Evolutionary conservation across 1,140 invertebrate genomes (phyloP).

Genomic region (Manduca sexta): DNA sequence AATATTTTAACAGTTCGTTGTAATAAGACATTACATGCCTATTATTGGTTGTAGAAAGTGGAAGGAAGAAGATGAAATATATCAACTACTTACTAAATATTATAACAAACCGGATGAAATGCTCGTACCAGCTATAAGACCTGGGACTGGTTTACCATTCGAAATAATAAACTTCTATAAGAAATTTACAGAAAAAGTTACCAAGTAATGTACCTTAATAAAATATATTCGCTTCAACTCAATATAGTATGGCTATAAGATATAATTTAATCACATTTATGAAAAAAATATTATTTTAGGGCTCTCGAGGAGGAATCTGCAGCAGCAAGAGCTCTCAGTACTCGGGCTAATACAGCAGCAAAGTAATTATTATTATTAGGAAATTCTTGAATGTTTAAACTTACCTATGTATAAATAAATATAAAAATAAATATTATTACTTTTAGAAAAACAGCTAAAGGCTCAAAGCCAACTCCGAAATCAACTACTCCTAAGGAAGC

Average conservation of each 20-base stretch:
- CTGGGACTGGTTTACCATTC: constrained; percentile 38
- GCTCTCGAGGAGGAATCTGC: constrained; percentile 37
- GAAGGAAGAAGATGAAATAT: constrained; percentile 59
- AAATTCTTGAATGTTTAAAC: neutral
- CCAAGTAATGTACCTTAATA: constrained; percentile 27
- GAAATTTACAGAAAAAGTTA: constrained; percentile 40
- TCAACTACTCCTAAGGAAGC: constrained; percentile 16
- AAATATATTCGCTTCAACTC: neutral
- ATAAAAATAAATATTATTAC: neutral
- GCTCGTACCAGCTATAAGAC: constrained; percentile 45
- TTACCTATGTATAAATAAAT: neutral
- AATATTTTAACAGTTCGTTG: neutral
- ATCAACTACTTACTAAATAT: constrained; percentile 51
- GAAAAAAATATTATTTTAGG: constrained; percentile 20
- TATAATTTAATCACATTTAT: neutral
- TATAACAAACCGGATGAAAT: constrained; percentile 60
- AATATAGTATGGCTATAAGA: neutral
- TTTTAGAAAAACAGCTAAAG: constrained; percentile 39
- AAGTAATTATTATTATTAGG: neutral
- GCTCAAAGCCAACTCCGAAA: constrained; percentile 31
- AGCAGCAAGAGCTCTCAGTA: constrained; percentile 18
- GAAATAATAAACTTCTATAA: constrained; percentile 44
- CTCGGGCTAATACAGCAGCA: constrained; percentile 11
- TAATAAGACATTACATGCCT: too few relatives aligned
- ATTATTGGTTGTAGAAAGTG: constrained; percentile 53